A percentile compares a stretch with the other conserved stretches of the same genome.
phyloP scores from a whole-genome alignment of 1,140 invertebrate species.

The Antheraea pernyi region DNA sequence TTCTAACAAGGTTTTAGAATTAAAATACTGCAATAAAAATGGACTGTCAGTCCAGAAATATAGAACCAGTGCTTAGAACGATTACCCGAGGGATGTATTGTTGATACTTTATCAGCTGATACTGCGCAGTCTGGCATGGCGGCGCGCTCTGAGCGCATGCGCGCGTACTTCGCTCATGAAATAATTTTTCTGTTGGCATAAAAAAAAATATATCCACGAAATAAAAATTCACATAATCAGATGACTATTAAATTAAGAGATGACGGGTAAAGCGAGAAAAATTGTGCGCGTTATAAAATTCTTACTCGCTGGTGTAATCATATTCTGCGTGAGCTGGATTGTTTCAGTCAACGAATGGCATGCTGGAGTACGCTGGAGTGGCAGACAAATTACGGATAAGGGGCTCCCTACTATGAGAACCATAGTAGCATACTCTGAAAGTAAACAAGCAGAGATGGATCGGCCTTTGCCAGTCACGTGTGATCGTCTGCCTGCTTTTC shows the following conservation, averaged over 20 bases:
- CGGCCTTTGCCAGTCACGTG: conserved; percentile 58
- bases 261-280: conserved; percentile 41
- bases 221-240: not conserved
- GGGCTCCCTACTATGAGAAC: conserved; percentile 60
- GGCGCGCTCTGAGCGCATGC: conserved; percentile 63
- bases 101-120: conserved; percentile 74
- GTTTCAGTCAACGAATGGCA: conserved; percentile 61
- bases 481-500: conserved; percentile 53
- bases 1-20: too few species aligned
- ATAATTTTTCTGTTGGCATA: not conserved
- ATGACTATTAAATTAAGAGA: not conserved
- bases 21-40: too few species aligned
- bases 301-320: conserved; percentile 54
- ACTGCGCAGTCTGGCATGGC: conserved; percentile 64
- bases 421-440: conserved; percentile 68
- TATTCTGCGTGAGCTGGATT: conserved; percentile 68
- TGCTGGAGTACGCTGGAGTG: conserved; percentile 43
- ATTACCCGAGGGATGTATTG: conserved; percentile 65
- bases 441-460: conserved; percentile 65
- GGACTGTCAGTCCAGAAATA: not conserved
- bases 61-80: conserved; percentile 56
- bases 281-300: conserved; percentile 58
- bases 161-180: conserved; percentile 36
- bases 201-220: not conserved
- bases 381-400: conserved; percentile 16